Base-by-base conservation (phyloP, 2,888 invertebrate genomes). In the Spodoptera littoralis region DNA sequence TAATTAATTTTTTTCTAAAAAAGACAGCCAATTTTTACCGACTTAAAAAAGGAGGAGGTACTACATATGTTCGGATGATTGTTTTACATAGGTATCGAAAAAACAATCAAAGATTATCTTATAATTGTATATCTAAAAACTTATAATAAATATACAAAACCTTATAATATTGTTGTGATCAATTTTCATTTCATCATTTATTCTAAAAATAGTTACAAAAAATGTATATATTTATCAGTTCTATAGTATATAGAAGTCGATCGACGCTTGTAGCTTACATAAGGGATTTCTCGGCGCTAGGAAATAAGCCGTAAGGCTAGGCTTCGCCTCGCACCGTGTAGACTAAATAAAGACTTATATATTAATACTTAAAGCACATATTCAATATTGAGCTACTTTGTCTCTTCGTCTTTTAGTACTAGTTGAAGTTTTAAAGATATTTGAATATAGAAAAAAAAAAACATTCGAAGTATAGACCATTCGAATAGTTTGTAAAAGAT, bases 261-360 rank as follows among this genome's bases (percentile, higher is more conserved):
- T 72, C 60, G 46, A 60, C 50, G 48, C 45, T 70, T 69, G 44
- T 57, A 50, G 51, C 45, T 70, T 69, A 70, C 70, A 53, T 70
- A 70, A 73, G 46, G 54, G 58, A 56, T 55, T 71, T 70, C 46
- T 51, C 41, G 43, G 4, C 52, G 65, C 53, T 53, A 44, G 74
- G 70, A 73, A 70, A 72, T 64, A 53, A 47, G 36, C 9, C 36
- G 9, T 47, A 69, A 57, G 41, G 46, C 52, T 49, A 58, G 58
- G 42, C 59, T 55, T 48, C 50, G 49, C 36, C 43, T 9, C 51
- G 53, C 45, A 36, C 43, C 24, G 50, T 60, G 49, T 60, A 60
- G 60, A 72, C 46, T 60, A 60, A 64, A 72, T 69, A 69, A 69
- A 54, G 59, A 53, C 73, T 63, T 72, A 71, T 68, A 44, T 72